These are phyloP conservation scores for Mohoua ochrocephala DNA, from an alignment of 2,113 vertebrate species.

Conservation along the genomic window DNA sequence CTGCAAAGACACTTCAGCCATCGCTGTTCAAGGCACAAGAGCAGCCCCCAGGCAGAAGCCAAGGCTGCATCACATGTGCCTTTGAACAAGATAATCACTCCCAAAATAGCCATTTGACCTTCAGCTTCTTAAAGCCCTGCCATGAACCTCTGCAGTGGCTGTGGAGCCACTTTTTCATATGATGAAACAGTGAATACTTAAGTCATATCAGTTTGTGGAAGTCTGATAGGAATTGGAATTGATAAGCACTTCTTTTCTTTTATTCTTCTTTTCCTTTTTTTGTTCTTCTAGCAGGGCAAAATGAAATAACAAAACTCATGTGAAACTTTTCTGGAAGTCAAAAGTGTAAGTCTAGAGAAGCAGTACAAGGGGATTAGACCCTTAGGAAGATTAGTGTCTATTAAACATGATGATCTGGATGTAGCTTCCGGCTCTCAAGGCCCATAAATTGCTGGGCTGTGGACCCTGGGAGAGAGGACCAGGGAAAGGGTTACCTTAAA, in stretches of 20 bases:
- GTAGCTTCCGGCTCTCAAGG: neutral
- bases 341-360: neutral
- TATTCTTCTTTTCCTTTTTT: neutral
- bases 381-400: constrained; percentile 50
- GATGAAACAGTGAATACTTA: neutral
- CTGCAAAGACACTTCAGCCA: neutral
- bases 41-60: neutral
- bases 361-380: constrained; percentile 29
- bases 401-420: constrained; percentile 40
- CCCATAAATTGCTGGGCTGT: neutral
- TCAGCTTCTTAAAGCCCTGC: neutral
- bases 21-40: accelerated
- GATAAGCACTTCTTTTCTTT: neutral
- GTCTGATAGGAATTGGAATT: neutral
- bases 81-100: neutral
- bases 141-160: neutral
- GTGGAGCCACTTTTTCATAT: neutral
- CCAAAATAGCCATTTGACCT: constrained; percentile 13
- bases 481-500: neutral
- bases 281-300: neutral
- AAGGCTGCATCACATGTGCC: neutral
- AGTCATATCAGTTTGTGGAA: neutral
- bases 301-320: neutral
- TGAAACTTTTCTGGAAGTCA: neutral
- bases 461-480: neutral